phyloP scores from a whole-genome alignment of 2,113 vertebrate genomes.

The Rhea pennata region DNA sequence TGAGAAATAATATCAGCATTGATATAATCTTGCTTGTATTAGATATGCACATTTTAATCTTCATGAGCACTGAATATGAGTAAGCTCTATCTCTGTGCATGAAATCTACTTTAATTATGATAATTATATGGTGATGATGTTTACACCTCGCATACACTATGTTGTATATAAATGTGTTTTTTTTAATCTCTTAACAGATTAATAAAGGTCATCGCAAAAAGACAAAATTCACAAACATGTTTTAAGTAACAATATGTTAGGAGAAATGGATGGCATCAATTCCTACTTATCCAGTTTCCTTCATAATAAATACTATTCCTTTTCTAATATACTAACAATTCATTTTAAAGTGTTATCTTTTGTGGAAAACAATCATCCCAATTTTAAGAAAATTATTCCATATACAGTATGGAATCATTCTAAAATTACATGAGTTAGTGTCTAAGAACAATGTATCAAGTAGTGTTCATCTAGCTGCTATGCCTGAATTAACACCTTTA shows the following conservation, averaged over 20 bases:
- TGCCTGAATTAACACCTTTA: too few relatives aligned
- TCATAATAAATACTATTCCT: background rate
- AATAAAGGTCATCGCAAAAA: conserved; percentile 55
- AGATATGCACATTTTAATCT: background rate
- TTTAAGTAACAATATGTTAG: background rate
- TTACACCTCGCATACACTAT: conserved; percentile 30
- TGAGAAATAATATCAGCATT: too few relatives aligned
- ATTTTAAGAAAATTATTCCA: background rate
- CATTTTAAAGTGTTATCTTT: background rate
- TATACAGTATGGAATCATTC: background rate
- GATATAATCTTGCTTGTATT: conserved; percentile 53
- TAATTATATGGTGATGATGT: conserved; percentile 63
- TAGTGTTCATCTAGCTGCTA: background rate
- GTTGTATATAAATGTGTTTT: conserved; percentile 11
- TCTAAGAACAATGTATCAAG: background rate
- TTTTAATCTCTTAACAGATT: conserved; percentile 64
- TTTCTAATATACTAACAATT: background rate
- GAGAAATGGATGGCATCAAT: background rate
- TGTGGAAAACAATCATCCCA: too few relatives aligned
- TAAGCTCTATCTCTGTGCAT: conserved; percentile 49
- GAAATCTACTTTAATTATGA: conserved; percentile 56
- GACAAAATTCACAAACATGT: conserved; percentile 16
- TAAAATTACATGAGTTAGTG: background rate
- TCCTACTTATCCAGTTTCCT: background rate
- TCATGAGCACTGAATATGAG: conserved; percentile 15